Percentiles rank a stretch among this genome's conserved stretches.
Evolutionary conservation across 2,888 invertebrate genomes (phyloP).

Genomic region (Andrena bicolor): DNA sequence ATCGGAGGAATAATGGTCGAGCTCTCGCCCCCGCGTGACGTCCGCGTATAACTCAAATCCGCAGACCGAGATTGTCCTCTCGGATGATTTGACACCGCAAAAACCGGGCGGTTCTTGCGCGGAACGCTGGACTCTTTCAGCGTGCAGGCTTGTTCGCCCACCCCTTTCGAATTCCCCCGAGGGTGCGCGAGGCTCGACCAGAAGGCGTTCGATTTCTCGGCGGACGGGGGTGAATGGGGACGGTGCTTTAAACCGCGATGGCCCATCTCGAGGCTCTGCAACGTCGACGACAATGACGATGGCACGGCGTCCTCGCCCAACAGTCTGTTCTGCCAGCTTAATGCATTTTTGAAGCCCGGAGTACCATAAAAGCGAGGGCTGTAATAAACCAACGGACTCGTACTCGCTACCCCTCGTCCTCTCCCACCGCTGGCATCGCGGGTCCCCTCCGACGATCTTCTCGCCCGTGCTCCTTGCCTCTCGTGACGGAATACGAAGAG

Average conservation of each 20-base stretch:
- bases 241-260: constrained; percentile 73
- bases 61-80: background rate
- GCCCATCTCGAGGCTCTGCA: constrained; percentile 55
- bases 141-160: background rate
- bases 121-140: background rate
- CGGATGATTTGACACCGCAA: constrained; percentile 8
- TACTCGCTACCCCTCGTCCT: background rate
- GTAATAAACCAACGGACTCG: constrained; percentile 68
- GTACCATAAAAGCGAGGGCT: constrained; percentile 71
- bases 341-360: constrained; percentile 74
- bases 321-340: constrained; percentile 65
- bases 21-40: constrained; percentile 15
- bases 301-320: constrained; percentile 28
- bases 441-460: background rate
- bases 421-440: background rate
- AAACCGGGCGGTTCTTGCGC: constrained; percentile 21
- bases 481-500: constrained; percentile 41
- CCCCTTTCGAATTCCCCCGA: background rate
- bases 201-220: constrained; percentile 41
- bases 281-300: constrained; percentile 45
- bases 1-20: constrained; percentile 32
- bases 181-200: background rate
- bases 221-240: constrained; percentile 28
- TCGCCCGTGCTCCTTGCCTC: background rate
- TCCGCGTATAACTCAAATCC: constrained; percentile 38